Base-by-base conservation (phyloP, 2,797 vertebrate genomes). In the Diceros bicornis region DNA sequence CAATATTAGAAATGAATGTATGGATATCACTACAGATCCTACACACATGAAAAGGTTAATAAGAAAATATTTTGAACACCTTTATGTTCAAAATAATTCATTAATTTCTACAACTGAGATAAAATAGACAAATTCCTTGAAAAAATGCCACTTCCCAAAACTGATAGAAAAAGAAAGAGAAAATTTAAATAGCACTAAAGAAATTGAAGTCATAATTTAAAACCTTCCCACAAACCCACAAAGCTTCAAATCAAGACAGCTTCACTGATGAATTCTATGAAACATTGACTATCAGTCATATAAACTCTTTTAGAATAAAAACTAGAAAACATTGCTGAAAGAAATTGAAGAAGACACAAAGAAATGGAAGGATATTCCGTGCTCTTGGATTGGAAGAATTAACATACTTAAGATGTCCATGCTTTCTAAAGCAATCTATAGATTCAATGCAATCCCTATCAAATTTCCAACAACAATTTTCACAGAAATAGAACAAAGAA, bases 291-390 rank as follows among this genome's bases (percentile, higher is more conserved):
- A 23, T 12, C 50, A 41, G 13, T 94, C 37, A 86, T 74, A 41
- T 81, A 74, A 91, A 96, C 64, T 34, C 77, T 89, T 91, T 74
- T 52, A 72, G n/a, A 72, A 86, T 41, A 59, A 37, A 37, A 37
- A 37, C 37, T 37, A 37, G 37, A 37, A 37, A 37, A 37, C 37
- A 37, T 37, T 37, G 37, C 37, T 37, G 37, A 37, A 37, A 37
- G 37, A 37, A 37, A 37, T 37, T 37, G 37, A 37, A 37, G 37
- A 37, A 2, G 37, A 37, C 37, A 37, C 37, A 37, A n/a, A n/a
- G n/a, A n/a, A n/a, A n/a, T n/a, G n/a, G n/a, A n/a, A n/a, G n/a
- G n/a, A n/a, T n/a, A n/a, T n/a, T n/a, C n/a, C n/a, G n/a, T n/a
- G n/a, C n/a, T n/a, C n/a, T n/a, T n/a, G n/a, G n/a, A n/a, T n/a